Evolutionary conservation across 2,797 vertebrate genomes (phyloP), one percentile per base, ranked within the genome.

Genomic region (Channa striata): DNA sequence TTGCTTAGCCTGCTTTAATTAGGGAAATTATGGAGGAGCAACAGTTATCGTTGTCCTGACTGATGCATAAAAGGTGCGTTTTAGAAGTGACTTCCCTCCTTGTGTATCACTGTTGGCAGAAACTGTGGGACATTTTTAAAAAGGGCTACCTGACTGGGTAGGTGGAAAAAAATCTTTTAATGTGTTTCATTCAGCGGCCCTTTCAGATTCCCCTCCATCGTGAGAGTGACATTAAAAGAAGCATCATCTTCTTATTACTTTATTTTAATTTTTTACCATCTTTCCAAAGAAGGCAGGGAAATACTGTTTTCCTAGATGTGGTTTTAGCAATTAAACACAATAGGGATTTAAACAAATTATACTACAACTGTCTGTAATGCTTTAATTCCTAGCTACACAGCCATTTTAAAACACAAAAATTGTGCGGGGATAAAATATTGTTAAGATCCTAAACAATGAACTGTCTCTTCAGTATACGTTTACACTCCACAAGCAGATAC

Each of bases 361-460:
- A 87, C 77, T 94, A 92, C 89, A 92, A 85, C 81, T 90, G 92
- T 93, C 91, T 93, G 89, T 93, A 86, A 89, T 91, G 90, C 89
- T 92, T 92, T 86, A 92, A 92, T 90, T 93, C 90, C 88, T 93
- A 93, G 91, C 89, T 92, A 84, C 90, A 93, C 93, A 92, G 91
- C 91, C 91, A 93, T 94, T 94, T 95, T 93, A 94, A 92, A 91
- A 93, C 91, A 94, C 91, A 90, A 84, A 90, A 91, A 91, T 91
- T 93, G 91, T 94, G 94, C 92, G 94, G 93, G 93, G 94, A 94
- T 94, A 94, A 94, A 95, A 92, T 87, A 83, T 92, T n/a, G n/a
- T n/a, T 30, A 30, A 30, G 86, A 89, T 85, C 82, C 78, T 11
- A 46, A 78, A 4, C 2, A 0, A 60, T 77, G 80, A 77, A 63